phyloP scores from a whole-genome alignment of 30 jellyfish, hydroid and myxozoan genomes.

The Clytia hemisphaerica region DNA sequence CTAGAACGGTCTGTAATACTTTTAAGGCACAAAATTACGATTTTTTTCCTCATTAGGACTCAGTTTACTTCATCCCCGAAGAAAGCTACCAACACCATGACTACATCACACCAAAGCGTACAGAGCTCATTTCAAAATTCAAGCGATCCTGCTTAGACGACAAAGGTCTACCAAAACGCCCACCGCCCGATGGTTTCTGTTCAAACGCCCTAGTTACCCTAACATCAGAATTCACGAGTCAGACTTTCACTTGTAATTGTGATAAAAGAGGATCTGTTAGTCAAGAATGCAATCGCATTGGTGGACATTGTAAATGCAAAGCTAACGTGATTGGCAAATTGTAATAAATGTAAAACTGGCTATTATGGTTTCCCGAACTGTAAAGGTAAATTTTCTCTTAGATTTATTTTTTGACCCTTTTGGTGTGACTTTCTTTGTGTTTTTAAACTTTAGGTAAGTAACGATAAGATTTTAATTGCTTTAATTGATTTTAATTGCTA shows the following conservation, averaged over 20 bases:
- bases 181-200: constrained; percentile 34
- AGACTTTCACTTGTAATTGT: constrained; percentile 59
- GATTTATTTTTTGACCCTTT: background rate
- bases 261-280: constrained; percentile 53
- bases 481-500: too few relatives aligned
- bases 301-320: constrained; percentile 81
- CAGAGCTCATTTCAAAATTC: constrained; percentile 38
- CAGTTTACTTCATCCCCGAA: background rate
- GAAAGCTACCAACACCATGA: too few relatives aligned
- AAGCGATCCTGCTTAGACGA: constrained; percentile 32
- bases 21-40: too few relatives aligned
- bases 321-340: constrained; percentile 61
- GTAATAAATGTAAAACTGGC: constrained; percentile 71
- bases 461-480: too few relatives aligned
- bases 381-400: constrained; percentile 26
- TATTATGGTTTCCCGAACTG: constrained; percentile 73
- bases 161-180: constrained; percentile 33
- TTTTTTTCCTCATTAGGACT: constrained; percentile 12
- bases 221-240: constrained; percentile 38
- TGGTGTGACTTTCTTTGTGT: too few relatives aligned
- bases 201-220: constrained; percentile 34
- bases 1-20: too few relatives aligned
- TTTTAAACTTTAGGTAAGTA: too few relatives aligned
- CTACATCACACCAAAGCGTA: constrained; percentile 22
- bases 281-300: constrained; percentile 34